These are phyloP conservation scores for Drosophila sucinea DNA, from an alignment of 1,140 invertebrate genomes.

Conservation along the genomic window DNA sequence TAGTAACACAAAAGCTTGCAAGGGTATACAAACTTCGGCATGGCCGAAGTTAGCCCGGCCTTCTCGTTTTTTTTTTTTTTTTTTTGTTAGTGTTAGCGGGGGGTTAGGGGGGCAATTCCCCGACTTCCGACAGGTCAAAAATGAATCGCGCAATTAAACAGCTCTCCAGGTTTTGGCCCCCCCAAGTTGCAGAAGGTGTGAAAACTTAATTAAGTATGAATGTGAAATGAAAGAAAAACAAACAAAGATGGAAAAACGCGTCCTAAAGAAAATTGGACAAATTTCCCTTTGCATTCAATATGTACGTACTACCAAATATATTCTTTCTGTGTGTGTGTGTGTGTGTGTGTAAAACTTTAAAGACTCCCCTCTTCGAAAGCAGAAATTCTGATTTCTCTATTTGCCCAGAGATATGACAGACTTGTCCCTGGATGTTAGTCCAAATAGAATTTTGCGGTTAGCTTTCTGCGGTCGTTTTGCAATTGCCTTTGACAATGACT, in stretches of 20 bases:
- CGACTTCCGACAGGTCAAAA: slow-evolving; percentile 75
- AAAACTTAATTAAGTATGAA: slow-evolving; percentile 72
- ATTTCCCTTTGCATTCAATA: slow-evolving; percentile 10
- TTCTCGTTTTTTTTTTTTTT: background rate
- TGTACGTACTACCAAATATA: too few species aligned
- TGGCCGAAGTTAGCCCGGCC: too few species aligned
- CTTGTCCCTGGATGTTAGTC: slow-evolving; percentile 23
- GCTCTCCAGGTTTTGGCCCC: slow-evolving; percentile 29
- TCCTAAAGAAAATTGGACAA: slow-evolving; percentile 22
- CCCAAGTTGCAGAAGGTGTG: slow-evolving; percentile 44
- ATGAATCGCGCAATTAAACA: slow-evolving; percentile 78
- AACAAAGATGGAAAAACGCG: slow-evolving; percentile 16
- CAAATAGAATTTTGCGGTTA: slow-evolving; percentile 77
- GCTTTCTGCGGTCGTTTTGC: slow-evolving; percentile 48
- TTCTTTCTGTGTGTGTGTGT: too few species aligned
- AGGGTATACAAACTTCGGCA: too few species aligned
- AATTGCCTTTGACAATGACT: slow-evolving; percentile 38
- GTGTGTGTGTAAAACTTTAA: background rate
- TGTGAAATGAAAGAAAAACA: slow-evolving; percentile 34
- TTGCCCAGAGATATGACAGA: slow-evolving; percentile 22
- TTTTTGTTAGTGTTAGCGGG: background rate
- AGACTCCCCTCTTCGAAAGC: background rate
- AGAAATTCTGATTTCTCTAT: slow-evolving; percentile 11
- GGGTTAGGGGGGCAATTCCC: slow-evolving; percentile 5
- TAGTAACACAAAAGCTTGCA: too few species aligned